These are phyloP conservation scores for Boleophthalmus pectinirostris DNA, from an alignment of 2,113 vertebrate genomes.

Conservation along the genomic window DNA sequence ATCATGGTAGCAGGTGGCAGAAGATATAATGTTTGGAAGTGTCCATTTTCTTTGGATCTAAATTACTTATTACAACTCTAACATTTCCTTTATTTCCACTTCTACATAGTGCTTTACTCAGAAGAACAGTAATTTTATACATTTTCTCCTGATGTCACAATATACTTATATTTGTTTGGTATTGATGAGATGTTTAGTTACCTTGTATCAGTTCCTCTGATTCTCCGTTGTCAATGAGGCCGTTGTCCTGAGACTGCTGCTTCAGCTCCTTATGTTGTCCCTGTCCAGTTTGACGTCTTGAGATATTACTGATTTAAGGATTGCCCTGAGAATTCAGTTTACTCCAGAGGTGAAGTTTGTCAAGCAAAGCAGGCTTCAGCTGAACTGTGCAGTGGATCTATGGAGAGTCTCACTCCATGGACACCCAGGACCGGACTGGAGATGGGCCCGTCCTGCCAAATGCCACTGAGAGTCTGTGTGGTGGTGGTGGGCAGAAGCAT, in stretches of 20 bases:
- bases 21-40: not conserved
- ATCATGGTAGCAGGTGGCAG: not conserved
- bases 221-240: not conserved
- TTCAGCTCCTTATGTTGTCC: not conserved
- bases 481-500: slow-evolving; percentile 78
- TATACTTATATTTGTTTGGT: not conserved
- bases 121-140: not conserved
- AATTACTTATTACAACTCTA: not conserved
- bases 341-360: slow-evolving; percentile 29
- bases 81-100: not conserved
- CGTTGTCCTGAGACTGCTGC: slow-evolving; percentile 23
- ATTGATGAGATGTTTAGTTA: slow-evolving; percentile 29
- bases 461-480: slow-evolving; percentile 67
- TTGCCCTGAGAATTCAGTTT: slow-evolving; percentile 39
- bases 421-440: slow-evolving; percentile 61
- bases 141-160: not conserved
- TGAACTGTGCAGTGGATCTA: slow-evolving; percentile 37
- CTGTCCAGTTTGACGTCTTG: not conserved
- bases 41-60: not conserved
- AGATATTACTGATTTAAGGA: slow-evolving; percentile 11
- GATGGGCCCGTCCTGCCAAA: slow-evolving; percentile 68
- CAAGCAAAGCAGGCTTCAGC: slow-evolving; percentile 27
- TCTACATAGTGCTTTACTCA: not conserved
- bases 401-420: slow-evolving; percentile 31
- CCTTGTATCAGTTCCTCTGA: slow-evolving; percentile 30